phyloP scores from a whole-genome alignment of 2,113 vertebrate genomes.

The Pongo pygmaeus region DNA sequence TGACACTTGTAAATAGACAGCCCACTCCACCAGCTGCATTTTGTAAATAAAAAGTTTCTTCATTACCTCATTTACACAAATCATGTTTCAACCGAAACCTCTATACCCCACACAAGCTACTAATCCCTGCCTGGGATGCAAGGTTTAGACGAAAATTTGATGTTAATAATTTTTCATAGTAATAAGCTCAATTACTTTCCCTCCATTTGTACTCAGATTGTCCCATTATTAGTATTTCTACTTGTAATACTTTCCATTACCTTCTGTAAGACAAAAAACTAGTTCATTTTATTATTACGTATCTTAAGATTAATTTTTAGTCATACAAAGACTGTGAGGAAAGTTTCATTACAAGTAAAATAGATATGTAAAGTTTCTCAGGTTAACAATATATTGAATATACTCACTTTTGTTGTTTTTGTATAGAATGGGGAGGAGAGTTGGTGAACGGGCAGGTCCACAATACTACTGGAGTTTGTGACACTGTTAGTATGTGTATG shows the following conservation, averaged over 20 bases:
- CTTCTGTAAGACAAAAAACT: conserved; percentile 24
- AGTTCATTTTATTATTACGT: not conserved
- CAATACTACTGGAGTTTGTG: conserved; percentile 90
- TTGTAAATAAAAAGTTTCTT: not conserved
- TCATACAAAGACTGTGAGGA: not conserved
- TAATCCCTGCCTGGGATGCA: not conserved
- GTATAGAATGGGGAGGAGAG: conserved; percentile 89
- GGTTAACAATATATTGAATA: not conserved
- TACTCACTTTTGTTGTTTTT: conserved; percentile 94
- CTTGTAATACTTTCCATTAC: not conserved
- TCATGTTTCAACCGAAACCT: not conserved
- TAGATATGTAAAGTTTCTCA: not conserved
- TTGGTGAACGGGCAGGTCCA: conserved; percentile 89
- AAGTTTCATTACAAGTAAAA: not conserved
- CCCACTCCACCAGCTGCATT: not conserved
- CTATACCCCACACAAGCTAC: not conserved
- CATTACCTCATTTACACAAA: conserved; percentile 33
- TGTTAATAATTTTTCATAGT: not conserved
- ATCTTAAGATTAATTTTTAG: not conserved
- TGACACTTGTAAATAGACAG: not conserved
- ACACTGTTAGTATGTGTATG: conserved; percentile 90
- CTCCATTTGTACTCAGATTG: not conserved
- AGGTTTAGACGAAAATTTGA: not conserved
- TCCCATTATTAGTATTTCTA: not conserved
- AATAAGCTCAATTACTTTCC: not conserved